Base-by-base conservation (phyloP, 2,113 vertebrate genomes). In the Eulemur rufifrons region DNA sequence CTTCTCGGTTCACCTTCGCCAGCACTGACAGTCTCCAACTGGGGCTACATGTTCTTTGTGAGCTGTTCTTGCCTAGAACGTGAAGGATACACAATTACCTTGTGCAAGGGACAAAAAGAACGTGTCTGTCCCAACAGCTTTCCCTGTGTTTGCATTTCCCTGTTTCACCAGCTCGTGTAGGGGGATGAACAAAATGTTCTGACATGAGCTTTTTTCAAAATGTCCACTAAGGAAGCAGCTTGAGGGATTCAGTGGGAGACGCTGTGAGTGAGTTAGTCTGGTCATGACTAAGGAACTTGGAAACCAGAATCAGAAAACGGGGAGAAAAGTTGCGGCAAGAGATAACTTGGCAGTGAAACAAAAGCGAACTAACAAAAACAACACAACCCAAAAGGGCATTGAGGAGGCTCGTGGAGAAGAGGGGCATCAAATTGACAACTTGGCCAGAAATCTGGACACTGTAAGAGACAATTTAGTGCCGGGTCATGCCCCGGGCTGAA, bases 381-480 rank as follows among this genome's bases (percentile, higher is more conserved):
- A 56, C 90, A 78, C 91, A 89, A 80, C 69, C 95, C 73, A 84
- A 92, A 89, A 93, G 89, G 77, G 74, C 66, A 81, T 3, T 8
- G 45, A 61, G 66, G 88, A 93, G 91, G 94, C 52, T 34, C 9
- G 23, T 10, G 25, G 74, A 66, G 80, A 96, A 93, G 56, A 25
- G 68, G 84, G 93, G 84, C 93, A 92, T 94, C 95, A 37, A n/a
- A 85, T 17, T 89, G 94, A 97, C 97, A 96, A 95, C 42, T 87
- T 93, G 95, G 96, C 93, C 83, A 50, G 91, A 96, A 97, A 97
- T 95, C 97, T 97, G 95, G 95, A 97, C 97, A 94, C 95, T 95
- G 93, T 97, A 96, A 91, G 93, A 97, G 85, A 93, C 95, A 88
- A 95, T 96, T 97, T 97, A 97, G 98, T 81, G 89, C 73, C 61